phyloP scores from a whole-genome alignment of 2,888 invertebrate genomes.

The Brachycybe producta region DNA sequence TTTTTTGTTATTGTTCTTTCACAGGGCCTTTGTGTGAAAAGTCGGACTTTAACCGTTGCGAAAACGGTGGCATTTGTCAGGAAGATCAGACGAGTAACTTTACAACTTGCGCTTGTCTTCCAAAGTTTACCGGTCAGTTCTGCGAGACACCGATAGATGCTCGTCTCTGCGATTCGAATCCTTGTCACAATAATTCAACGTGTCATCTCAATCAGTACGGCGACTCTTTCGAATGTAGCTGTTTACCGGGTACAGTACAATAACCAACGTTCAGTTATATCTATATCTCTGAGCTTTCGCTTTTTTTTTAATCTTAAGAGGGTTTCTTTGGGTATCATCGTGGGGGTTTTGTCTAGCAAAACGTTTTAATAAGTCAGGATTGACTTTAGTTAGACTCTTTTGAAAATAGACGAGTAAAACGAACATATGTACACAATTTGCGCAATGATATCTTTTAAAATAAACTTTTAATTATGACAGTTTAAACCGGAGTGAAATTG shows the following conservation, averaged over 20 bases:
- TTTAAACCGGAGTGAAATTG: too few species aligned
- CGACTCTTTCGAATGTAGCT: conserved; percentile 46
- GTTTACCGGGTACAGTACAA: conserved; percentile 55
- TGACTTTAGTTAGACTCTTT: too few species aligned
- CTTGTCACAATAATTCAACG: conserved; percentile 56
- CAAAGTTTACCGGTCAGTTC: conserved; percentile 47
- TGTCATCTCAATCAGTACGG: conserved; percentile 38
- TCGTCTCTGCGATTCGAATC: conserved; percentile 42
- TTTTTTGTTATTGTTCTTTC: conserved; percentile 6
- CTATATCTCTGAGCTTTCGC: too few species aligned
- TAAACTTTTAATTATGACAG: too few species aligned
- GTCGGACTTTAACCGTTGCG: conserved; percentile 19
- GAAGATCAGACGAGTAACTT: conserved; percentile 23
- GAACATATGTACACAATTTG: too few species aligned
- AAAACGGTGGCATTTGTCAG: conserved; percentile 23
- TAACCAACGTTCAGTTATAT: too few species aligned
- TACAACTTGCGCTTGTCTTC: conserved; percentile 42
- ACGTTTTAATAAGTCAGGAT: too few species aligned
- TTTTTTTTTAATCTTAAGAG: too few species aligned
- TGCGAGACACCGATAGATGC: conserved; percentile 25
- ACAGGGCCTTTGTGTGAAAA: conserved; percentile 25
- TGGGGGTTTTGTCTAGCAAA: too few species aligned
- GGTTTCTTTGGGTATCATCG: too few species aligned
- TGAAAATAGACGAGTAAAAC: too few species aligned
- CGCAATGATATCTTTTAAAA: too few species aligned